phyloP scores from a whole-genome alignment of 2,113 vertebrate species.

The Amphilophus citrinellus region DNA sequence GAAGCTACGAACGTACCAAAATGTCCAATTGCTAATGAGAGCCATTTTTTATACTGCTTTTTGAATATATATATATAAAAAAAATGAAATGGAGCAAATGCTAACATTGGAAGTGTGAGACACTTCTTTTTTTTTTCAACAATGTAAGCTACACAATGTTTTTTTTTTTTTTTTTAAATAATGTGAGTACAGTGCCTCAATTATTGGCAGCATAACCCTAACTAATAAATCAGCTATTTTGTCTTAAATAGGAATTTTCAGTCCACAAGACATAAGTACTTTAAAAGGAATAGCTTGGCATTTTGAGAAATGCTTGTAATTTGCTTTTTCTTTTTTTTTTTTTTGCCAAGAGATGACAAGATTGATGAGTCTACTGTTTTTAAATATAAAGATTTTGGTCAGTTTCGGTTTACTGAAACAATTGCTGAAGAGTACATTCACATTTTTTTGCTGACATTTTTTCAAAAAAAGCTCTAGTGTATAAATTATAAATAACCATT shows the following conservation, averaged over 20 bases:
- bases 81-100: conserved; percentile 12
- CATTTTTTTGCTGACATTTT: too few relatives aligned
- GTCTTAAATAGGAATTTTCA: not conserved
- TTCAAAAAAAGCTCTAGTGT: too few relatives aligned
- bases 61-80: not conserved
- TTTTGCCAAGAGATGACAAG: not conserved
- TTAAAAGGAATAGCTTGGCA: not conserved
- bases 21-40: conserved; percentile 45
- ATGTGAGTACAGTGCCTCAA: not conserved
- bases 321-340: not conserved
- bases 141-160: not conserved
- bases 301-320: not conserved
- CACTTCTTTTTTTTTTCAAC: not conserved
- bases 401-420: not conserved
- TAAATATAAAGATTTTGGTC: not conserved
- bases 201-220: not conserved
- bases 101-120: conserved; percentile 15
- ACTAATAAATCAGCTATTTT: not conserved
- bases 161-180: not conserved
- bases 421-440: not conserved
- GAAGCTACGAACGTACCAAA: not conserved
- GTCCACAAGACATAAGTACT: not conserved
- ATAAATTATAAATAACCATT: not conserved
- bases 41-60: conserved; percentile 49
- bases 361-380: not conserved